Base-by-base conservation (phyloP, 2,113 vertebrate species). In the Kobus ellipsiprymnus region DNA sequence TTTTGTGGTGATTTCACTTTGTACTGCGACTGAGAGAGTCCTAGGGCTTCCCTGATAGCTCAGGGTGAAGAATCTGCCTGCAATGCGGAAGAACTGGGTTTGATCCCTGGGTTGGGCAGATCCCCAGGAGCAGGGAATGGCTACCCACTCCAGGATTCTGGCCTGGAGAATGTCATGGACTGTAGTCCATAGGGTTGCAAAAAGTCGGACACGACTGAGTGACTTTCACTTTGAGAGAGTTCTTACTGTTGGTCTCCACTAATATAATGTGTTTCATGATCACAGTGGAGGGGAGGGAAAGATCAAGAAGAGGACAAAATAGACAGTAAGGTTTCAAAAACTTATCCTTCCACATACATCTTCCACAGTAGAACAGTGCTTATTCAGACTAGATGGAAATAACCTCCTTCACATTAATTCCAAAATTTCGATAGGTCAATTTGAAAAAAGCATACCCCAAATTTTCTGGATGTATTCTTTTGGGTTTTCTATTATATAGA, bases 181-280 rank as follows among this genome's bases (percentile, higher is more conserved):
- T 5, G 17, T 36, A 71, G n/a, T 36, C 17, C n/a, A 36, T 6
- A 36, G 10, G 17, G 67, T 71, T 0, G 2, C 67, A 40, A 71
- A 71, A n/a, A 40, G n/a, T 40, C 0, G 5, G 10, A 71, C n/a
- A 23, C 2, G 1, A 71, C 10, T 40, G 9, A 71, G 4, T 0
- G 19, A 12, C 19, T 71, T 71, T 71, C 67, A 71, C n/a, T 40
- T 71, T 71, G n/a, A 71, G 15, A 91, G 59, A 46, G 12, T n/a
- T 7, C 2, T 60, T 59, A 62, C 7, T 9, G 12, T 25, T 12
- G 52, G 30, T 71, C 60, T 81, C 52, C 44, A 46, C 10, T 25
- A 33, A 55, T 27, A 50, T 3, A 1, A n/a, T 46, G 23, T 52
- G 27, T 15, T 59, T 27, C 14, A 15, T 59, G 19, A 8, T 54